phyloP scores from a whole-genome alignment of 2,113 vertebrate species.

The Aramus guarauna region DNA sequence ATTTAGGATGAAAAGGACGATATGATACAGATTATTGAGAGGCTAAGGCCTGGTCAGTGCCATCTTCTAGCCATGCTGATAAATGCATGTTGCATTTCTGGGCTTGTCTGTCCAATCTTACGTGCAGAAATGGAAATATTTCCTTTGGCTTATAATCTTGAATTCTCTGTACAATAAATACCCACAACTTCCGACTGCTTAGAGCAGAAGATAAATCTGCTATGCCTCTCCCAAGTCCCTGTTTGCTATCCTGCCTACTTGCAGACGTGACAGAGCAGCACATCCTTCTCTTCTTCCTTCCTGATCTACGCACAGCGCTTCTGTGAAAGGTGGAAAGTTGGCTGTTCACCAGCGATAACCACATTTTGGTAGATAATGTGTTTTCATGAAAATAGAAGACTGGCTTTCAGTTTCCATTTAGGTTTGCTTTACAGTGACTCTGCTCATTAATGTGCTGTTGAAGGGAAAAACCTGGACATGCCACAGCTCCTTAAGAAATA shows the following conservation, averaged over 20 bases:
- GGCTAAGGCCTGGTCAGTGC: neutral
- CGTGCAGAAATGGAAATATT: neutral
- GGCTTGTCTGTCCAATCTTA: neutral
- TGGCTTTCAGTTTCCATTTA: neutral
- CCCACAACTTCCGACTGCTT: neutral
- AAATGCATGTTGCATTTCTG: fast-evolving
- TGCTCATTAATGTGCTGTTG: neutral
- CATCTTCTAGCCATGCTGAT: neutral
- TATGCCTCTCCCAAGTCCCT: neutral
- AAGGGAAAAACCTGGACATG: neutral
- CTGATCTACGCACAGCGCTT: fast-evolving
- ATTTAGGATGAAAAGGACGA: neutral
- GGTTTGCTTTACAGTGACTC: neutral
- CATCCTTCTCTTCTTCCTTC: neutral
- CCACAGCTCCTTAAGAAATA: neutral
- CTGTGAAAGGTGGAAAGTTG: neutral
- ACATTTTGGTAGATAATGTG: neutral
- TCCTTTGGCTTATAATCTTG: neutral
- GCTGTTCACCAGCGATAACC: neutral
- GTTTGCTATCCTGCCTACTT: neutral
- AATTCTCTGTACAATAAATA: neutral
- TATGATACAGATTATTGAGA: neutral
- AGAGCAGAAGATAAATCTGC: neutral
- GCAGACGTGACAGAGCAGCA: neutral
- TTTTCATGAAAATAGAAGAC: neutral